Conservation (phyloP, 2,888 invertebrate species). For the Elegia similella region DNA sequence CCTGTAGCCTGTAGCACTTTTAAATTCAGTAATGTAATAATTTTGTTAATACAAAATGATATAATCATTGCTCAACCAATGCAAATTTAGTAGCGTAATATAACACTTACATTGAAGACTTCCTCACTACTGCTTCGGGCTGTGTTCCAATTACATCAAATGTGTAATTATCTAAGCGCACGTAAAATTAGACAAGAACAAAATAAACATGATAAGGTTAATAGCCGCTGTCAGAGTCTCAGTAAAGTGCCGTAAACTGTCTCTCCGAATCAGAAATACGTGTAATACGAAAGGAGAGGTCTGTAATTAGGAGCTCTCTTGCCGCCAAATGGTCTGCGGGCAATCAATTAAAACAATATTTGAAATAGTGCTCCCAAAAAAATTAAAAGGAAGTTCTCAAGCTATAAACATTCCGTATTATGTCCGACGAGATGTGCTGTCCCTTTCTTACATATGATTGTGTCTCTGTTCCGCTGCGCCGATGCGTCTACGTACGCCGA, state of each 20-base stretch:
- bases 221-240: conserved; percentile 56
- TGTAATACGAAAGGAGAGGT: conserved; percentile 56
- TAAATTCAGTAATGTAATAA: too few species aligned
- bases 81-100: too few species aligned
- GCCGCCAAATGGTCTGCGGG: conserved; percentile 75
- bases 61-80: too few species aligned
- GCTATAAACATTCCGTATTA: conserved; percentile 73
- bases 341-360: conserved; percentile 81
- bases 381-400: conserved; percentile 68
- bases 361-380: conserved; percentile 76
- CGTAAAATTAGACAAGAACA: conserved; percentile 25
- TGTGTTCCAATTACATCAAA: neutral
- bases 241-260: conserved; percentile 44
- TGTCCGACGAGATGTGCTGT: conserved; percentile 40
- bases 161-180: conserved; percentile 21
- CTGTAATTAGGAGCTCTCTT: conserved; percentile 63
- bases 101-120: neutral
- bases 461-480: conserved; percentile 62
- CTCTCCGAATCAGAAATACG: conserved; percentile 50
- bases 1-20: too few species aligned
- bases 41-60: too few species aligned
- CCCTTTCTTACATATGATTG: conserved; percentile 35
- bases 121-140: neutral
- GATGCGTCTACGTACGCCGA: conserved; percentile 71
- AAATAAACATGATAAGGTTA: conserved; percentile 57